phyloP scores from a whole-genome alignment of 2,113 vertebrate genomes.

The Datnioides undecimradiatus region DNA sequence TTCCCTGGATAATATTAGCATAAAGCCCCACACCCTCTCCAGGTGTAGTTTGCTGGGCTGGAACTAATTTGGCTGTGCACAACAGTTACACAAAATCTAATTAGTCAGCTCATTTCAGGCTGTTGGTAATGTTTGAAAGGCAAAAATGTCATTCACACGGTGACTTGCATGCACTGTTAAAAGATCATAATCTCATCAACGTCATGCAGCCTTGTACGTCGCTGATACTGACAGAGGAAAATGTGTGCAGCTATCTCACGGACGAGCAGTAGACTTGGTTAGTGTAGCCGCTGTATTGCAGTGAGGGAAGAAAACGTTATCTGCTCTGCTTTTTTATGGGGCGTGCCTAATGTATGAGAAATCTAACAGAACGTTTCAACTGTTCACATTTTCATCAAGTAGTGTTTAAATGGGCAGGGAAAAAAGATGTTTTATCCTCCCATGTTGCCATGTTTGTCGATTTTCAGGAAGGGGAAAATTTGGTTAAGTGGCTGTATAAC shows the following conservation, averaged over 20 bases:
- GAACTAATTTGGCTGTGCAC: slow-evolving; percentile 63
- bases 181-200: slow-evolving; percentile 46
- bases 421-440: not conserved
- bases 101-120: slow-evolving; percentile 31
- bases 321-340: slow-evolving; percentile 15
- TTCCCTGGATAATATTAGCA: slow-evolving; percentile 72
- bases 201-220: slow-evolving; percentile 9
- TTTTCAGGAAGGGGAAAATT: not conserved
- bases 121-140: slow-evolving; percentile 26
- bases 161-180: slow-evolving; percentile 29
- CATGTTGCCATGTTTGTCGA: not conserved
- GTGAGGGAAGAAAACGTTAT: slow-evolving; percentile 8
- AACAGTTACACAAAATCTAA: slow-evolving; percentile 54
- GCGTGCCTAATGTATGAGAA: not conserved
- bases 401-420: not conserved
- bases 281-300: not conserved
- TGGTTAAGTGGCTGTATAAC: not conserved
- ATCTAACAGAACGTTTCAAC: slow-evolving; percentile 4
- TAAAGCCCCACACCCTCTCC: slow-evolving; percentile 49
- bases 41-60: slow-evolving; percentile 55
- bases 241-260: not conserved
- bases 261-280: not conserved
- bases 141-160: slow-evolving; percentile 39
- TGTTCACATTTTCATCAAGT: not conserved
- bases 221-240: slow-evolving; percentile 10